Conservation (phyloP, 2,888 invertebrate species). For the Cataglyphis cursor region DNA sequence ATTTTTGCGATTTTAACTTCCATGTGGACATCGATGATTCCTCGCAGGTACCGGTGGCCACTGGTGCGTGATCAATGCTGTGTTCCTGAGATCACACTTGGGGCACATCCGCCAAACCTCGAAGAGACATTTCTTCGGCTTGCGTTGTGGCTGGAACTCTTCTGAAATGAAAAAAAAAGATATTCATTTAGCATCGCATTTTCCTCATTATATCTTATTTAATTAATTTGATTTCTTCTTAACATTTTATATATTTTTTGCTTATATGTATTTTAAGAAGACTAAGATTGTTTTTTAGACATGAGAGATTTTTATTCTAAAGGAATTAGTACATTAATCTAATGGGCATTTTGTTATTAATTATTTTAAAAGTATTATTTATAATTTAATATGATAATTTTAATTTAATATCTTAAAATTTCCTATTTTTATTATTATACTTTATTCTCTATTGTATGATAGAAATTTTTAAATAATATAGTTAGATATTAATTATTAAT, state of each 20-base stretch:
- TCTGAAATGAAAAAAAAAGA: conserved; percentile 79
- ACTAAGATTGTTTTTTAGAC: not conserved
- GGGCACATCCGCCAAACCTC: conserved; percentile 75
- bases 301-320: not conserved
- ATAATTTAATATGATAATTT: not conserved
- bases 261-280: not conserved
- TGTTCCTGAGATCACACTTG: conserved; percentile 79
- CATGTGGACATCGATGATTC: conserved; percentile 62
- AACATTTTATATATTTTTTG: not conserved
- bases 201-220: not conserved
- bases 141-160: conserved; percentile 83
- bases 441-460: not conserved
- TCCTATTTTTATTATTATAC: not conserved
- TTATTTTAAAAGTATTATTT: not conserved
- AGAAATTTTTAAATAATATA: not conserved
- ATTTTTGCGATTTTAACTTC: not conserved
- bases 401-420: not conserved
- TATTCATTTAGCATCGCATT: not conserved
- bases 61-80: conserved; percentile 26
- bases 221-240: not conserved
- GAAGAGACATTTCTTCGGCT: conserved; percentile 85
- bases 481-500: not conserved
- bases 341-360: not conserved
- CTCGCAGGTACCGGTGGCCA: conserved; percentile 48
- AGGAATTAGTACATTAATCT: not conserved